A percentile compares a stretch with the other conserved stretches of the same genome.
Conservation (phyloP, 2,888 invertebrate species). For the Zygaena filipendulae region DNA sequence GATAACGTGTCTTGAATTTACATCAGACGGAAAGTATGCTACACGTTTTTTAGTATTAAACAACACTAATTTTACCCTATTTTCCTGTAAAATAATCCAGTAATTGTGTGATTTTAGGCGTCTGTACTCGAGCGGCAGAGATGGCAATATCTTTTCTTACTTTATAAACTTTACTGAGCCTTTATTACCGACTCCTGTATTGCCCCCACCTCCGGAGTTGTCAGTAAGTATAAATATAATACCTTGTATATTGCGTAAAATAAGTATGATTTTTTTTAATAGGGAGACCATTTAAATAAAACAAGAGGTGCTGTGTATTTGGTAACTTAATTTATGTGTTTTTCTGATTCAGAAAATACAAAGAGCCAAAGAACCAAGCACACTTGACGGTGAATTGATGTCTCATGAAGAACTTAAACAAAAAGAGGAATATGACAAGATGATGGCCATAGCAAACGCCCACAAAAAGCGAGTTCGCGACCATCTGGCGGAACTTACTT, state of each 20-base stretch:
- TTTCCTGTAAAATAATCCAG: too few relatives aligned
- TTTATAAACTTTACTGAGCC: constrained; percentile 56
- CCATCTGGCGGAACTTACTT: constrained; percentile 61
- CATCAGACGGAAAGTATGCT: constrained; percentile 66
- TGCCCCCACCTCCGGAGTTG: constrained; percentile 19
- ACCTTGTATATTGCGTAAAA: too few relatives aligned
- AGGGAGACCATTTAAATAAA: too few relatives aligned
- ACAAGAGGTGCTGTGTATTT: too few relatives aligned
- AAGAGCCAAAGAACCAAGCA: constrained; percentile 38
- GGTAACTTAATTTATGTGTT: too few relatives aligned
- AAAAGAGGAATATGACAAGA: constrained; percentile 72
- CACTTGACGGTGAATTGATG: constrained; percentile 48
- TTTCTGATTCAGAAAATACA: constrained; percentile 29
- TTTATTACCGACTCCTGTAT: constrained; percentile 20
- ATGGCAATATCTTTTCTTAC: constrained; percentile 83
- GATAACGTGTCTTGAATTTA: constrained; percentile 72
- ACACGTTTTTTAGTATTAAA: not conserved
- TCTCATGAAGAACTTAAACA: constrained; percentile 76
- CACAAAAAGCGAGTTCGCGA: constrained; percentile 70
- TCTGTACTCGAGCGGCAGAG: constrained; percentile 74
- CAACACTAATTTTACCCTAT: not conserved
- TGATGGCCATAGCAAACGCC: constrained; percentile 70
- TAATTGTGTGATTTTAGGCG: constrained; percentile 25
- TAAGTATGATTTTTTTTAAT: too few relatives aligned
- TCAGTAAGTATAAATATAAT: constrained; percentile 33